Conservation (phyloP, 2,113 vertebrate species). For the Melanostigma gelatinosum region DNA sequence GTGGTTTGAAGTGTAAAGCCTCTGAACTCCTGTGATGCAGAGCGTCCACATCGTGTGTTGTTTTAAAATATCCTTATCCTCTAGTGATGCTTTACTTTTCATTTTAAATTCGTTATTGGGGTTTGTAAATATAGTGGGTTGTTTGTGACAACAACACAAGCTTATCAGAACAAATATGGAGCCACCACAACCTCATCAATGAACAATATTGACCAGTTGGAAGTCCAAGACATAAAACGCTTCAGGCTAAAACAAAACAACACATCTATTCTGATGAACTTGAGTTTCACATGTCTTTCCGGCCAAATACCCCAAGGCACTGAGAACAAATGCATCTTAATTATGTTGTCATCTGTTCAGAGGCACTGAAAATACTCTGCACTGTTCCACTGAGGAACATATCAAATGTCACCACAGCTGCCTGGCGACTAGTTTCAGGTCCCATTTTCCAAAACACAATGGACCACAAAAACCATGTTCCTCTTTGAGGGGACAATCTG, state of each 20-base stretch:
- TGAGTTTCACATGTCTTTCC: neutral
- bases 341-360: slow-evolving; percentile 22
- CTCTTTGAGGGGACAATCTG: slow-evolving; percentile 34
- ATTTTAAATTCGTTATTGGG: neutral
- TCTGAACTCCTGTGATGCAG: neutral
- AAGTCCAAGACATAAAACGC: slow-evolving; percentile 8
- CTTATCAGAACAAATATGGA: neutral
- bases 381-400: slow-evolving; percentile 38
- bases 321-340: slow-evolving; percentile 6
- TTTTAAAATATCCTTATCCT: neutral
- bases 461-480: slow-evolving; percentile 46
- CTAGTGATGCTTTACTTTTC: neutral
- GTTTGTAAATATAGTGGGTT: neutral
- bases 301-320: neutral
- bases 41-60: neutral
- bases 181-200: neutral
- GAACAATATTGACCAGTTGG: slow-evolving; percentile 4
- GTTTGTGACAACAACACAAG: neutral
- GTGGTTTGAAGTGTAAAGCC: neutral
- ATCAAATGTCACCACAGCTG: slow-evolving; percentile 76
- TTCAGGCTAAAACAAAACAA: slow-evolving; percentile 2
- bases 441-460: slow-evolving; percentile 69
- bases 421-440: slow-evolving; percentile 30
- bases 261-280: neutral
- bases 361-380: slow-evolving; percentile 5